A percentile compares a stretch with the other conserved stretches of the same genome.
Conservation (phyloP, 2,888 invertebrate genomes). For the Ditula angustiorana region DNA sequence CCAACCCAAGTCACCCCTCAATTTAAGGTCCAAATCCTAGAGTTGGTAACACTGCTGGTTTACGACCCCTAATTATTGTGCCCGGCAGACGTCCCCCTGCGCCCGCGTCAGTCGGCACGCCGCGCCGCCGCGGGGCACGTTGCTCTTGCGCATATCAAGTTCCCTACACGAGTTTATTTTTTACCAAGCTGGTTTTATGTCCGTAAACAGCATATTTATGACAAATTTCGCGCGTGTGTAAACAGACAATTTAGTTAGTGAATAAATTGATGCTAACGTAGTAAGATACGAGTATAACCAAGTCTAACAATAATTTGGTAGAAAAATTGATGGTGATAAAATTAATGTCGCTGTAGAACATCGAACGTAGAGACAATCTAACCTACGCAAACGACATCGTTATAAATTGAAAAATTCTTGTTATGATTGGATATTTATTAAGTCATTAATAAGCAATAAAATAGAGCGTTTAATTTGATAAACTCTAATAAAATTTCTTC, state of each 20-base stretch:
- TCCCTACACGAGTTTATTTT: not conserved
- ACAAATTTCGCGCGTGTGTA: not conserved
- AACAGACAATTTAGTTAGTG: not conserved
- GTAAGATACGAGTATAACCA: not conserved
- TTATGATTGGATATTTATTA: no score
- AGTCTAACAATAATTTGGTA: not conserved
- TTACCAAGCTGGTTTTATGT: not conserved
- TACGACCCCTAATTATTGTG: not conserved
- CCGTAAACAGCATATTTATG: not conserved
- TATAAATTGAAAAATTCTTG: no score
- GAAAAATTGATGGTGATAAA: not conserved
- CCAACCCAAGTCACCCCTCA: no score
- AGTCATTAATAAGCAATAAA: no score
- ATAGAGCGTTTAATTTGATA: no score
- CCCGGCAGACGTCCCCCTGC: not conserved
- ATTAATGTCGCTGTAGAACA: not conserved
- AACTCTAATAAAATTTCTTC: no score
- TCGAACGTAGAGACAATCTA: not conserved
- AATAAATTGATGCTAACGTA: not conserved
- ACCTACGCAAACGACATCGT: not conserved
- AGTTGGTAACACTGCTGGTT: not conserved
- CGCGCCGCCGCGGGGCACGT: not conserved
- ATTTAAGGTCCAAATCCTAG: not conserved
- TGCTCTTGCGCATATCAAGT: not conserved
- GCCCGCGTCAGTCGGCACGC: not conserved